These are phyloP conservation scores for Huso huso DNA, from an alignment of 2,797 vertebrate species.

Conservation along the genomic window DNA sequence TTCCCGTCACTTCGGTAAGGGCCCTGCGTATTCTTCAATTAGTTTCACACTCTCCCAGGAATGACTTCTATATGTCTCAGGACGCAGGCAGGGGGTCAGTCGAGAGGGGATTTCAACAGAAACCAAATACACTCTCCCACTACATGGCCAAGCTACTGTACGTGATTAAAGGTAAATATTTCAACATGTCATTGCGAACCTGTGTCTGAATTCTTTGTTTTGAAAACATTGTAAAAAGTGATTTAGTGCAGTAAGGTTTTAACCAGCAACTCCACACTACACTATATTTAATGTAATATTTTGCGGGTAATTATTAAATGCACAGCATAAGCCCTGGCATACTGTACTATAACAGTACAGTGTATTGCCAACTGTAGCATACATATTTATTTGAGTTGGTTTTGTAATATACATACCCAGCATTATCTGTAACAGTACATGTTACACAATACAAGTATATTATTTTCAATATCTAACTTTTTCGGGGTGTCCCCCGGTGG, in stretches of 20 bases:
- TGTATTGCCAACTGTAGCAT: too few relatives aligned
- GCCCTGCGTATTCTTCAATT: slow-evolving; percentile 64
- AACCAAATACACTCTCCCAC: slow-evolving; percentile 32
- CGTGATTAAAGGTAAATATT: slow-evolving; percentile 41
- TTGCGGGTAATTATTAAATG: too few relatives aligned
- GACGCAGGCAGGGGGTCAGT: slow-evolving; percentile 27
- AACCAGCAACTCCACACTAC: too few relatives aligned
- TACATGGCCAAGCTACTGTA: slow-evolving; percentile 42
- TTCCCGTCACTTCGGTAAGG: slow-evolving; percentile 65
- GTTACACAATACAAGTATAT: too few relatives aligned
- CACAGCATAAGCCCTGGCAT: too few relatives aligned
- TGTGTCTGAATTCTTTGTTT: slow-evolving; percentile 41
- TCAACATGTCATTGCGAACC: slow-evolving; percentile 19
- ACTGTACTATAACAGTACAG: too few relatives aligned
- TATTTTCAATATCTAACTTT: too few relatives aligned
- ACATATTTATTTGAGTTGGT: slow-evolving; percentile 15
- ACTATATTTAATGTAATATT: too few relatives aligned
- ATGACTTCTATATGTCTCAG: slow-evolving; percentile 41
- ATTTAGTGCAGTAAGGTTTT: too few relatives aligned
- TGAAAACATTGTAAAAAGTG: slow-evolving; percentile 3
- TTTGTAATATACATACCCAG: too few relatives aligned
- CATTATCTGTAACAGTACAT: too few relatives aligned
- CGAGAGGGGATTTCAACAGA: slow-evolving; percentile 39
- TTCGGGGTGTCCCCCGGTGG: too few relatives aligned
- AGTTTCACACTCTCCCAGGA: slow-evolving; percentile 62